Conservation (phyloP, 2,888 invertebrate genomes). For the Nasonia oneida region DNA sequence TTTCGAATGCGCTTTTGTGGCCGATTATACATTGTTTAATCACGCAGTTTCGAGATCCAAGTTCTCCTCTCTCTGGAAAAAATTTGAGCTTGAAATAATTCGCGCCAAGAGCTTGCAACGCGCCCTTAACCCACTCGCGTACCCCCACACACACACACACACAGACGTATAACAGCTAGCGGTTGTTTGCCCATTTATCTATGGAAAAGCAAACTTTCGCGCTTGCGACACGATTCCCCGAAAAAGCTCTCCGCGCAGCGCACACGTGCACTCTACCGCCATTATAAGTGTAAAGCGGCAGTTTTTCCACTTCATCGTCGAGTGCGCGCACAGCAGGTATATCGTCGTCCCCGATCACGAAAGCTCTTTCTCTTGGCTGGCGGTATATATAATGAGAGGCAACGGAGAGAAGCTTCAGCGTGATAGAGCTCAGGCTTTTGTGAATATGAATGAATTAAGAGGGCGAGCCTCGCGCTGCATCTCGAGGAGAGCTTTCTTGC, state of each 20-base stretch:
- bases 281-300: slow-evolving; percentile 27
- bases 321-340: not conserved
- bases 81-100: too few species aligned
- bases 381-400: slow-evolving; percentile 25
- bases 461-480: not conserved
- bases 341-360: slow-evolving; percentile 30
- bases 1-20: not conserved
- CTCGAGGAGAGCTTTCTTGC: slow-evolving; percentile 29
- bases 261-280: not conserved
- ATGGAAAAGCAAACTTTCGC: not conserved
- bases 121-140: not conserved
- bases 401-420: not conserved
- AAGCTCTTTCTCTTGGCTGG: not conserved
- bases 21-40: not conserved
- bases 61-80: too few species aligned
- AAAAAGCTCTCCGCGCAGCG: not conserved
- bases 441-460: slow-evolving; percentile 36
- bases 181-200: not conserved
- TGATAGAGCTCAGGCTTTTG: not conserved
- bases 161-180: not conserved
- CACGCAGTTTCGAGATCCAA: too few species aligned
- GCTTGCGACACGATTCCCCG: not conserved
- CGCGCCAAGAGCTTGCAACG: not conserved
- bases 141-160: not conserved
- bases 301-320: slow-evolving; percentile 48